Conservation (phyloP, 1,140 invertebrate species). For the Drosophila pseudoobscura region DNA sequence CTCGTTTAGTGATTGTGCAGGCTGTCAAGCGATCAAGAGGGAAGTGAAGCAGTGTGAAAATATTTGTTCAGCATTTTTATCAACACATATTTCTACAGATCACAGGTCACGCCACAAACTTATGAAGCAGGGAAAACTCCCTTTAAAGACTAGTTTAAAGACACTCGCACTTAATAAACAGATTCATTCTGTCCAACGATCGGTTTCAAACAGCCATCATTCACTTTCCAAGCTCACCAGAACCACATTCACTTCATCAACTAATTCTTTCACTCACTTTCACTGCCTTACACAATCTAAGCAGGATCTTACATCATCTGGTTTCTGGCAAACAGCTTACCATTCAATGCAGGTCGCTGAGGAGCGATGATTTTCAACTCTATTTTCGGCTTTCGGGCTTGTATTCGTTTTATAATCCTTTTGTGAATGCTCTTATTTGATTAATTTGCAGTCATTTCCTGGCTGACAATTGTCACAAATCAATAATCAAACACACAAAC, state of each 20-base stretch:
- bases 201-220: too few species aligned
- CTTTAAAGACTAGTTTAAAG: too few species aligned
- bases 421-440: conserved; percentile 27
- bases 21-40: too few species aligned
- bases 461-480: conserved; percentile 53
- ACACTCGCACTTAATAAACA: too few species aligned
- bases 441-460: conserved; percentile 54
- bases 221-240: too few species aligned
- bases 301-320: conserved; percentile 50
- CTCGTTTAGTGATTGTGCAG: too few species aligned
- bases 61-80: too few species aligned
- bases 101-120: too few species aligned
- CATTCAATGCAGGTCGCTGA: conserved; percentile 43
- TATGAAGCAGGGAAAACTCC: too few species aligned
- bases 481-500: conserved; percentile 52
- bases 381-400: background rate
- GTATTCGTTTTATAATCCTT: conserved; percentile 33
- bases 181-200: too few species aligned
- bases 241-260: background rate
- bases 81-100: too few species aligned
- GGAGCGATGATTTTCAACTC: conserved; percentile 18
- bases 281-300: conserved; percentile 27
- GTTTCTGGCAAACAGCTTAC: conserved; percentile 36
- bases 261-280: conserved; percentile 16
- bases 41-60: too few species aligned